phyloP scores from a whole-genome alignment of 2,888 invertebrate genomes.

The Kuschelorhynchus macadamiae region DNA sequence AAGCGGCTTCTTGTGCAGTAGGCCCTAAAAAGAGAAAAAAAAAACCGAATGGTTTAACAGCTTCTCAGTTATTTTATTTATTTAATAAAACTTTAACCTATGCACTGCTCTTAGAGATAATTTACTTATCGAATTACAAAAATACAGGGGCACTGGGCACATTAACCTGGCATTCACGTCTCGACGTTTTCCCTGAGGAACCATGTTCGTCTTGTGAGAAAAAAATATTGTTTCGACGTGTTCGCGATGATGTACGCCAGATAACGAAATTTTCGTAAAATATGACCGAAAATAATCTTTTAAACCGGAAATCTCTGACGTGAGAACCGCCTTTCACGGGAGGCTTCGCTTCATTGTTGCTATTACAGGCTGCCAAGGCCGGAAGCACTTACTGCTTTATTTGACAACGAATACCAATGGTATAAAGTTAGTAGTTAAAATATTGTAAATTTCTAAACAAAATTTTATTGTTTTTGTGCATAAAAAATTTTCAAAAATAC shows the following conservation, averaged over 20 bases:
- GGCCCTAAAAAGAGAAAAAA: no score
- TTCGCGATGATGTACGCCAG: conserved; percentile 50
- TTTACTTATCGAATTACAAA: no score
- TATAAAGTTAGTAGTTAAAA: no score
- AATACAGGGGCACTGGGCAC: no score
- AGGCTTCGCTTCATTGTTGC: conserved; percentile 28
- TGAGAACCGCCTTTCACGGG: conserved; percentile 48
- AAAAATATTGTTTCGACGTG: conserved; percentile 49
- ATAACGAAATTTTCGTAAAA: conserved; percentile 49
- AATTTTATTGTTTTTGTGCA: no score
- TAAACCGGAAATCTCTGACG: conserved; percentile 59
- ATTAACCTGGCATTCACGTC: conserved; percentile 29
- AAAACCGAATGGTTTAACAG: no score
- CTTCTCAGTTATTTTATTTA: no score
- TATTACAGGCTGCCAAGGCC: conserved; percentile 24
- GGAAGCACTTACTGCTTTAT: conserved; percentile 12
- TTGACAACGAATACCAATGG: not conserved
- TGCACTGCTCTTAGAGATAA: no score
- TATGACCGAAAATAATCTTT: conserved; percentile 50
- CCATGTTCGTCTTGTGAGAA: conserved; percentile 41
- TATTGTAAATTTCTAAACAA: no score
- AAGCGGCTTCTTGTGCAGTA: no score
- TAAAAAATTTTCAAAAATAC: no score
- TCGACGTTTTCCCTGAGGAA: conserved; percentile 47
- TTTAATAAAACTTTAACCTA: no score